Percentiles rank a stretch among this genome's conserved stretches.
These are phyloP conservation scores for Paraplagusia blochii DNA, from an alignment of 2,113 vertebrate species.

Conservation along the genomic window DNA sequence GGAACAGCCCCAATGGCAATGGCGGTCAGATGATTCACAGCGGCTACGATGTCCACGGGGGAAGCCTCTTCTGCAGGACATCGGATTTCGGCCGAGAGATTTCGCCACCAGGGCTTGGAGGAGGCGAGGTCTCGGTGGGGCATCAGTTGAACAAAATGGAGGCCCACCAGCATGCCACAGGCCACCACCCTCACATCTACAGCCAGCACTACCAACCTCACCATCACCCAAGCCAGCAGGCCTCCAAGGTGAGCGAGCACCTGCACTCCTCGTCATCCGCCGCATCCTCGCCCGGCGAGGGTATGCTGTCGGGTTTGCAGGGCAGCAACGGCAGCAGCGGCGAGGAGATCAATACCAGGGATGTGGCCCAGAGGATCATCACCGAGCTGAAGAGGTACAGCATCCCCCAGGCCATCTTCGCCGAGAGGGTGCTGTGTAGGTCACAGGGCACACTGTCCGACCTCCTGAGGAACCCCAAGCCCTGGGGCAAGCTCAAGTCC, in stretches of 20 bases:
- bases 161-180: slow-evolving; percentile 67
- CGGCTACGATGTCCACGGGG: slow-evolving; percentile 77
- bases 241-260: slow-evolving; percentile 73
- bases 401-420: slow-evolving; percentile 86
- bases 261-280: slow-evolving; percentile 64
- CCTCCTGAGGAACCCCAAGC: slow-evolving; percentile 85
- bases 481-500: slow-evolving; percentile 86
- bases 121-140: slow-evolving; percentile 59
- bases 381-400: slow-evolving; percentile 84
- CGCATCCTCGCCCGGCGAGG: slow-evolving; percentile 66
- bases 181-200: slow-evolving; percentile 76
- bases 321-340: slow-evolving; percentile 46
- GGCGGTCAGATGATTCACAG: slow-evolving; percentile 73
- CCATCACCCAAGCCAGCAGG: slow-evolving; percentile 71
- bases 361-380: slow-evolving; percentile 84
- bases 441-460: slow-evolving; percentile 85
- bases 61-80: slow-evolving; percentile 78
- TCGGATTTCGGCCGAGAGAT: slow-evolving; percentile 79
- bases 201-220: slow-evolving; percentile 77
- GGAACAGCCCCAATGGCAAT: slow-evolving; percentile 63
- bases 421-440: slow-evolving; percentile 81
- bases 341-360: slow-evolving; percentile 85
- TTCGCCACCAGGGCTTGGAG: slow-evolving; percentile 73
- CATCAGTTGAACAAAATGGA: slow-evolving; percentile 79
- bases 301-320: slow-evolving; percentile 64